Evolutionary conservation across 1,140 invertebrate genomes (phyloP).

Genomic region (Macrobrachium rosenbergii): DNA sequence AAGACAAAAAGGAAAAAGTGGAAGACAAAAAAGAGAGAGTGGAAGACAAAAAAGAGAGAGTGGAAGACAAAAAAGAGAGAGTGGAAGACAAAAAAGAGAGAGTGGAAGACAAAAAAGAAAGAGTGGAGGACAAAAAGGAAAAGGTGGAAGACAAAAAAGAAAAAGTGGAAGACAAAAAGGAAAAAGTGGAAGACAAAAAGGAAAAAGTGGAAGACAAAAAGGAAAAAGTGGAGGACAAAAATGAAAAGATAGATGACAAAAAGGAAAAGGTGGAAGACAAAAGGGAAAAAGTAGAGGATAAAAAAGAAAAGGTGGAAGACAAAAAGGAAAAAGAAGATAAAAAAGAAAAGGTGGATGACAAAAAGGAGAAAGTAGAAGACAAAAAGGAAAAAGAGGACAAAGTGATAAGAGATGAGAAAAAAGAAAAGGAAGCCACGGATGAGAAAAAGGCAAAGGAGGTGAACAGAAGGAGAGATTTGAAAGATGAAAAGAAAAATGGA

Average conservation of each 20-base stretch:
- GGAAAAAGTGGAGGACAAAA: background rate
- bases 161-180: slow-evolving; percentile 15
- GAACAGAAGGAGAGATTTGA: background rate
- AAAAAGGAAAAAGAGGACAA: background rate
- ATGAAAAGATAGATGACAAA: slow-evolving; percentile 16
- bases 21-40: too few species aligned
- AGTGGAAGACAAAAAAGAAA: slow-evolving; percentile 17
- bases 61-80: too few species aligned
- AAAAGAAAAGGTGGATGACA: background rate
- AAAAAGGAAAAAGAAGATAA: background rate
- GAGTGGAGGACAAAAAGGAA: slow-evolving; percentile 14
- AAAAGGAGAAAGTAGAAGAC: background rate
- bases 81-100: too few species aligned
- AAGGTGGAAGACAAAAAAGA: slow-evolving; percentile 5
- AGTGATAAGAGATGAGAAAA: background rate
- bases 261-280: slow-evolving; percentile 15
- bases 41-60: too few species aligned
- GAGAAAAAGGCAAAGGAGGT: background rate
- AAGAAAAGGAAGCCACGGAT: background rate
- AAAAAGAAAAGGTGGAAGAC: background rate
- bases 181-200: background rate
- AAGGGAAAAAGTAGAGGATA: background rate
- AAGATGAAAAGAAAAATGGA: slow-evolving; percentile 6
- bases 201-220: slow-evolving; percentile 1
- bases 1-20: too few species aligned